A percentile compares a stretch with the other conserved stretches of the same genome.
Conservation (phyloP, 2,113 vertebrate genomes). For the Clupea harengus region DNA sequence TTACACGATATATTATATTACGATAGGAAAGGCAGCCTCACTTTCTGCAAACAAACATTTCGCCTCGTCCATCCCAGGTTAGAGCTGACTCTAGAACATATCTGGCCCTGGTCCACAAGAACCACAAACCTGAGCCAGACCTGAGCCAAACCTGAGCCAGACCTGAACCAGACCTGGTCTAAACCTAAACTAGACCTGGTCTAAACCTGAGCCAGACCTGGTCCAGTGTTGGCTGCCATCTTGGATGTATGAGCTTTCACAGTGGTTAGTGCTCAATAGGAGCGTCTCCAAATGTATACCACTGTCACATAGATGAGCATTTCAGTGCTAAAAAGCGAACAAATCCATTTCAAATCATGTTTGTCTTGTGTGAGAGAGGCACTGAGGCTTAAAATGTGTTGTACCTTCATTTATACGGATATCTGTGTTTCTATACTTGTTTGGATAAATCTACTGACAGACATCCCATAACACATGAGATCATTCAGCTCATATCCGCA, state of each 20-base stretch:
- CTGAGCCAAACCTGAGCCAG: not conserved
- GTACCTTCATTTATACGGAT: not conserved
- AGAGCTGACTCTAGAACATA: not conserved
- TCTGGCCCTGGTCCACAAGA: not conserved
- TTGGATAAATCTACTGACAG: not conserved
- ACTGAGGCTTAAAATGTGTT: not conserved
- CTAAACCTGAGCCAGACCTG: not conserved
- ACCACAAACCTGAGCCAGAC: not conserved
- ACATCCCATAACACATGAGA: conserved; percentile 2
- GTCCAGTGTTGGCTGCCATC: not conserved
- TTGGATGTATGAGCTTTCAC: not conserved
- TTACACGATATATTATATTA: not conserved
- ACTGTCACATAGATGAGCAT: not conserved
- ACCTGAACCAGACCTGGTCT: not conserved
- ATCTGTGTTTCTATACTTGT: not conserved
- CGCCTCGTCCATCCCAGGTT: not conserved
- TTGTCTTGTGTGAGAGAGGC: not conserved
- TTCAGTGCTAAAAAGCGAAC: not conserved
- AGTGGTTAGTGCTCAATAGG: not conserved
- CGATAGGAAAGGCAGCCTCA: not conserved
- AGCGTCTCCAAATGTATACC: not conserved
- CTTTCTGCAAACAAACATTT: not conserved
- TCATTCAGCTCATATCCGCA: not conserved
- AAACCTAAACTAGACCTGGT: not conserved
- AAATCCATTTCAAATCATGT: not conserved